phyloP scores from a whole-genome alignment of 2,797 vertebrate species.

The Spondyliosoma cantharus region DNA sequence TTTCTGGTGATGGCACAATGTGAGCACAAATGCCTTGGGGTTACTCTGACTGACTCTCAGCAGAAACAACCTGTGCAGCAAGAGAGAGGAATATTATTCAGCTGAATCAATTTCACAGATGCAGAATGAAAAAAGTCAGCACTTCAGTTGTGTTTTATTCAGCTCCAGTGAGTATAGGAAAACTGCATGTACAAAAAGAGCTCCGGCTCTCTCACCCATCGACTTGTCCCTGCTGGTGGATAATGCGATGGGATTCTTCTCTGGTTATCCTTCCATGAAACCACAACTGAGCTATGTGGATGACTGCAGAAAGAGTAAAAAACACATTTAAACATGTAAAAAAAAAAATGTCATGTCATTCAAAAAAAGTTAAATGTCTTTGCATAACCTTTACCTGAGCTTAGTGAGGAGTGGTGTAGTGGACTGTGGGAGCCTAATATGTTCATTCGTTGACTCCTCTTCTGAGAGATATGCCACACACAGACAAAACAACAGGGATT shows the following conservation, averaged over 20 bases:
- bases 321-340: neutral
- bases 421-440: slow-evolving; percentile 93
- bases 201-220: slow-evolving; percentile 88
- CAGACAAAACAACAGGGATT: slow-evolving; percentile 56
- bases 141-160: neutral
- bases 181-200: neutral
- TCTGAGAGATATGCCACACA: slow-evolving; percentile 84
- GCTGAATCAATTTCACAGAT: neutral
- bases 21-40: slow-evolving; percentile 98
- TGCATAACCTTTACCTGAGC: slow-evolving; percentile 86
- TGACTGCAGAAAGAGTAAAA: slow-evolving; percentile 83
- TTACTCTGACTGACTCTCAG: slow-evolving; percentile 99
- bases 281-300: slow-evolving; percentile 98
- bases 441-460: slow-evolving; percentile 96
- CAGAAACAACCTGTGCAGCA: slow-evolving; percentile 90
- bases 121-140: too few species aligned
- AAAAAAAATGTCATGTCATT: neutral
- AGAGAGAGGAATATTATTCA: neutral
- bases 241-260: slow-evolving; percentile 96
- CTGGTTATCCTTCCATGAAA: slow-evolving; percentile 97
- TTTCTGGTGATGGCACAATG: slow-evolving; percentile 99
- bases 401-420: slow-evolving; percentile 91
- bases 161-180: neutral
- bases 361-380: neutral
- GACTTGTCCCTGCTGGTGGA: slow-evolving; percentile 97